phyloP scores from a whole-genome alignment of 2,888 invertebrate species.

The Noctua janthe region DNA sequence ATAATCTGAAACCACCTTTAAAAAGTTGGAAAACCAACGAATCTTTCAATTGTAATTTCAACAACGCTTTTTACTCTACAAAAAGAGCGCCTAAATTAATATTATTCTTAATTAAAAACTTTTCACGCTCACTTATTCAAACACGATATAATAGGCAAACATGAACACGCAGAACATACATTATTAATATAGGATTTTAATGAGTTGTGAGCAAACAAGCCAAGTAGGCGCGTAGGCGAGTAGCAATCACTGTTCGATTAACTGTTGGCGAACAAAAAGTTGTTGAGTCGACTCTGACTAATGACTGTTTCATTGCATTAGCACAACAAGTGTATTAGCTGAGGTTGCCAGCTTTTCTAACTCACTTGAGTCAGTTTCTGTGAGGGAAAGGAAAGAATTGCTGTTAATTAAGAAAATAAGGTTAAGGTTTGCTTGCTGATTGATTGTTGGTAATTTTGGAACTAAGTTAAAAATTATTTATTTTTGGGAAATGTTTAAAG shows the following conservation, averaged over 20 bases:
- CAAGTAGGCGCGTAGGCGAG: constrained; percentile 15
- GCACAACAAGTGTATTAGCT: constrained; percentile 69
- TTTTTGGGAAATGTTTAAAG: background rate
- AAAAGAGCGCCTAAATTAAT: background rate
- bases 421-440: background rate
- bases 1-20: background rate
- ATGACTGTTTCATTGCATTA: constrained; percentile 76
- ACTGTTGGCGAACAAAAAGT: constrained; percentile 73
- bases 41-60: constrained; percentile 1
- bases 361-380: constrained; percentile 9
- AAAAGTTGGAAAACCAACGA: background rate
- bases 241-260: constrained; percentile 68
- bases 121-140: constrained; percentile 6
- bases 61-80: background rate
- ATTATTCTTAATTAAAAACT: constrained; percentile 11
- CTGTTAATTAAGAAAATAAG: constrained; percentile 2
- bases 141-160: constrained; percentile 25
- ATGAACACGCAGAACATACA: constrained; percentile 21
- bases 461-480: background rate
- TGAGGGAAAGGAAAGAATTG: background rate
- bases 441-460: background rate
- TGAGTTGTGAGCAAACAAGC: constrained; percentile 58
- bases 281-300: constrained; percentile 70
- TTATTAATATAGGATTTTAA: constrained; percentile 58
- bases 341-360: constrained; percentile 54